Conservation (phyloP, 2,113 vertebrate species). For the Cariama cristata region DNA sequence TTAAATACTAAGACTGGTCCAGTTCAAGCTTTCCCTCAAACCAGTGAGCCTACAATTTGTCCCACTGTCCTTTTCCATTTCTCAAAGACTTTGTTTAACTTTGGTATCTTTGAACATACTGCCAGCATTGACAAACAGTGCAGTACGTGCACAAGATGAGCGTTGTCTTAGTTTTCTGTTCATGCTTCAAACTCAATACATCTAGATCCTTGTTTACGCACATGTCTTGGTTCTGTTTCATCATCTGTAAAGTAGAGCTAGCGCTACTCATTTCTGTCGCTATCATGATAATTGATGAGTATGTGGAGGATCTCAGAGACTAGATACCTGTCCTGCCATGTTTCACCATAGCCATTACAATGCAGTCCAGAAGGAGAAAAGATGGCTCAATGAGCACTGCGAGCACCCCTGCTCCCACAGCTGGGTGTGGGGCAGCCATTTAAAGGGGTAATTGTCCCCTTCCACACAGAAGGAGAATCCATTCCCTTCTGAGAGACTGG, state of each 20-base stretch:
- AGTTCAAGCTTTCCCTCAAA: not conserved
- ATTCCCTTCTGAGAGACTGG: fast-evolving
- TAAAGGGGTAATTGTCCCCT: not conserved
- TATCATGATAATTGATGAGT: fast-evolving
- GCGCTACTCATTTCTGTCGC: not conserved
- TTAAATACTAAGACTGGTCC: not conserved
- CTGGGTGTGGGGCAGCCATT: fast-evolving
- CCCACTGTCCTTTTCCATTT: not conserved
- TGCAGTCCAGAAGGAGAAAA: not conserved
- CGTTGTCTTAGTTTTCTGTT: not conserved
- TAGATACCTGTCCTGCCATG: fast-evolving
- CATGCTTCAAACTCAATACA: not conserved
- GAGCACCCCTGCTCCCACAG: not conserved
- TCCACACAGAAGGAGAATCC: not conserved
- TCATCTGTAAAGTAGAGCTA: not conserved
- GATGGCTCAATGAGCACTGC: not conserved
- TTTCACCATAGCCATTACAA: not conserved
- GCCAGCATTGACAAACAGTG: not conserved
- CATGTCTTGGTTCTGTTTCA: not conserved
- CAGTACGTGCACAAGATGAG: not conserved
- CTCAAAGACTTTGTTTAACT: not conserved
- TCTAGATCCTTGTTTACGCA: not conserved
- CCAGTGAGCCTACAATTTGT: not conserved
- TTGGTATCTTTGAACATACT: not conserved
- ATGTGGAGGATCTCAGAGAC: not conserved